Percentiles rank a stretch among this genome's conserved stretches.
These are phyloP conservation scores for Diploptera punctata DNA, from an alignment of 2,888 invertebrate species.

Conservation along the genomic window DNA sequence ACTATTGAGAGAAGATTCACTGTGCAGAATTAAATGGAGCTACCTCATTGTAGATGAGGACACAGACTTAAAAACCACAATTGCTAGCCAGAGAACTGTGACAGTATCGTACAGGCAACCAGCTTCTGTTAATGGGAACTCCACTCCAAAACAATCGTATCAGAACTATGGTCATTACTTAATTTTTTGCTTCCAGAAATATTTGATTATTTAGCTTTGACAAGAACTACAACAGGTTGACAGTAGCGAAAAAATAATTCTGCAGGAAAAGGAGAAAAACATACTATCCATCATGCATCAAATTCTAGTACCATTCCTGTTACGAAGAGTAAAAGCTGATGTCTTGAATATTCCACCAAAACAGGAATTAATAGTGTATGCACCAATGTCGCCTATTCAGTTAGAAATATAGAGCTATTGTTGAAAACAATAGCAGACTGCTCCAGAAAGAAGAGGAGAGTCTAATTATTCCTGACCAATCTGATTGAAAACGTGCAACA, in stretches of 20 bases:
- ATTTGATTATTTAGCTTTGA: constrained; percentile 64
- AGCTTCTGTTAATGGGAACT: constrained; percentile 73
- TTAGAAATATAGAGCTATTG: constrained; percentile 62
- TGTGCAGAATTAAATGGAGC: constrained; percentile 58
- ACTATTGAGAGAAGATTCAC: constrained; percentile 49
- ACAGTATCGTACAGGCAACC: constrained; percentile 58
- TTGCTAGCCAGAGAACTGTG: constrained; percentile 58
- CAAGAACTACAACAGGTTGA: constrained; percentile 57
- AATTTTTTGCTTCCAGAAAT: constrained; percentile 73
- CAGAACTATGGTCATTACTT: constrained; percentile 73
- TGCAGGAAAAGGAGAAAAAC: constrained; percentile 62
- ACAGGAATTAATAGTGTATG: constrained; percentile 69
- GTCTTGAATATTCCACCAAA: constrained; percentile 69
- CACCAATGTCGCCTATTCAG: constrained; percentile 66
- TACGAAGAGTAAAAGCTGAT: constrained; percentile 70
- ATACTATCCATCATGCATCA: constrained; percentile 64
- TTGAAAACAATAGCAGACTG: constrained; percentile 1
- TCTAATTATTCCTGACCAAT: constrained; percentile 11
- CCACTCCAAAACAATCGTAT: constrained; percentile 74
- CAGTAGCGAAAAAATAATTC: constrained; percentile 57
- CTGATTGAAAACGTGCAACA: constrained; percentile 17
- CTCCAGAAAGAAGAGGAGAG: neutral
- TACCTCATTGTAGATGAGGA: constrained; percentile 73
- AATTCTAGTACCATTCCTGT: constrained; percentile 70
- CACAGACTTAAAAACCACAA: constrained; percentile 72